Conservation (phyloP, 2,888 invertebrate genomes). For the Drosophila antonietae region DNA sequence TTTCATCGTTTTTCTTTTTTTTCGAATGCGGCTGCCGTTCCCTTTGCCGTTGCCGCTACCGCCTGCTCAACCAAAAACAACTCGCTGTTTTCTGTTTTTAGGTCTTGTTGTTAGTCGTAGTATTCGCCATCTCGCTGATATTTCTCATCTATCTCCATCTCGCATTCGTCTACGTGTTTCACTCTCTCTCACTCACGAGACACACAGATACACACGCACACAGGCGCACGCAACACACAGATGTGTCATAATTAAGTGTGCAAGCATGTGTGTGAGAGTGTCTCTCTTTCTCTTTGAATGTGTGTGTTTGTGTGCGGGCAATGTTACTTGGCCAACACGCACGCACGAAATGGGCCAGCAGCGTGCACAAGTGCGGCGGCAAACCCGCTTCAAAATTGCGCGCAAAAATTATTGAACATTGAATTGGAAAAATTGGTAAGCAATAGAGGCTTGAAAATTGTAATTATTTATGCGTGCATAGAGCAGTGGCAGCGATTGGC, state of each 20-base stretch:
- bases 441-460: background rate
- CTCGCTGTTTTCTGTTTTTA: conserved; percentile 49
- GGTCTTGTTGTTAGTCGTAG: conserved; percentile 46
- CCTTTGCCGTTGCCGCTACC: conserved; percentile 38
- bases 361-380: conserved; percentile 52
- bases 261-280: conserved; percentile 25
- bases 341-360: conserved; percentile 52
- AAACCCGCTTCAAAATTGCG: conserved; percentile 48
- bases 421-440: background rate
- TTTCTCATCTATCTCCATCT: conserved; percentile 36
- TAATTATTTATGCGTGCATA: background rate
- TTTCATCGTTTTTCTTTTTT: background rate
- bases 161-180: conserved; percentile 58
- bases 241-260: conserved; percentile 45
- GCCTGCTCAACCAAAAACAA: conserved; percentile 50
- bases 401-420: conserved; percentile 37
- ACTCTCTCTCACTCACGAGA: conserved; percentile 25
- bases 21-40: conserved; percentile 42
- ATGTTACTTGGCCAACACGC: conserved; percentile 58
- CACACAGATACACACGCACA: background rate
- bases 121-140: conserved; percentile 49
- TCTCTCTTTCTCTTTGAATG: too few species aligned
- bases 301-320: conserved; percentile 42
- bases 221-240: background rate
- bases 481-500: background rate